phyloP scores from a whole-genome alignment of 1,140 invertebrate genomes.

The Cotesia glomerata region DNA sequence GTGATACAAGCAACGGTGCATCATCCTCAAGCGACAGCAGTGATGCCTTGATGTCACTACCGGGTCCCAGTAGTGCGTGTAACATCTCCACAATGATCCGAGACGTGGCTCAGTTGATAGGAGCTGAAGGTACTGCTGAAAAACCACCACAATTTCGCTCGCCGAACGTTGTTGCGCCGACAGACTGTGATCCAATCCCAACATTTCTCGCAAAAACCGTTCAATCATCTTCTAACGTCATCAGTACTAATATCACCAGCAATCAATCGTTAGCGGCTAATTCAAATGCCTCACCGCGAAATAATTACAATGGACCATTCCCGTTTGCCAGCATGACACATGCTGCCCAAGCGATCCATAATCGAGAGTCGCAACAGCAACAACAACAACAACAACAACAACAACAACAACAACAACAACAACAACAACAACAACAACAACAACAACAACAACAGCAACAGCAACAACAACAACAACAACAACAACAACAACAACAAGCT shows the following conservation, averaged over 20 bases:
- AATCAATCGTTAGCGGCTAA: conserved; percentile 42
- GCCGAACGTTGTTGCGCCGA: conserved; percentile 82
- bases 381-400: not conserved
- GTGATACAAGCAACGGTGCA: conserved; percentile 44
- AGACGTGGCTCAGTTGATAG: conserved; percentile 60
- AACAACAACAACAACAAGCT: not conserved
- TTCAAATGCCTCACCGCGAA: conserved; percentile 57
- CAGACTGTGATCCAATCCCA: conserved; percentile 71
- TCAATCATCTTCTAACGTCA: conserved; percentile 46
- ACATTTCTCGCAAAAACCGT: conserved; percentile 57
- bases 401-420: too few species aligned
- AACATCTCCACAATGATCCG: conserved; percentile 55
- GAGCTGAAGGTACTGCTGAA: conserved; percentile 54
- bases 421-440: conserved; percentile 32
- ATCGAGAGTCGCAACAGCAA: conserved; percentile 51
- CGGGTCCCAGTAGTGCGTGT: conserved; percentile 57
- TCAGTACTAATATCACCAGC: conserved; percentile 39
- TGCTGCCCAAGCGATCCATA: conserved; percentile 70
- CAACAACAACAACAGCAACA: not conserved
- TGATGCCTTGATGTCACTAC: conserved; percentile 50
- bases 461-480: too few species aligned
- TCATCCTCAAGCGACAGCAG: conserved; percentile 41
- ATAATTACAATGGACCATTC: conserved; percentile 70
- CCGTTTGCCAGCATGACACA: conserved; percentile 92
- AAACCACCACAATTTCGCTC: conserved; percentile 73